Evolutionary conservation across 1,140 invertebrate genomes (phyloP), one percentile per base, ranked within the genome.

Genomic region (Cecropterus lyciades): DNA sequence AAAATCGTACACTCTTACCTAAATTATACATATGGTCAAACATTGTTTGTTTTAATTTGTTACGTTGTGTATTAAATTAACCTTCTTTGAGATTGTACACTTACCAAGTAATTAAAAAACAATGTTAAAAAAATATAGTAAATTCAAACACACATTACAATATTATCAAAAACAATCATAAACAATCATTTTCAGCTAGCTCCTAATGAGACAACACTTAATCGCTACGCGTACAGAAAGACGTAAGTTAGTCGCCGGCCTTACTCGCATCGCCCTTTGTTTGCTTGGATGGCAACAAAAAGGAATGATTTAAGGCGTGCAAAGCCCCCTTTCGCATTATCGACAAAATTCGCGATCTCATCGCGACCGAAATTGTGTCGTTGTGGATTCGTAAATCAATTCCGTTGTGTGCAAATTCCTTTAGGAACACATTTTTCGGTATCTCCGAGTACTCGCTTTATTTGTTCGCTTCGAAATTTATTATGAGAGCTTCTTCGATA

Each of bases 331-430:
- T 48, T 60, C 27, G 43, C 45, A 46, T 60, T 60, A 49, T 60
- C 57, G 57, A 48, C 57, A 60, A 43, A 60, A 60, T 49, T 62
- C 53, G 46, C 59, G 59, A 62, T 62, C 59, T 51, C 27, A 62
- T 51, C 45, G 59, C 11, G 17, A 40, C 59, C 45, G 15, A 62
- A 62, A 62, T 51, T 62, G 59, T 62, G 59, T 56, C 30, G 59
- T 51, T 62, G 46, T 51, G 45, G 46, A 49, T 62, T 24, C 42
- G 15, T 30, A 49, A 62, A 69, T 57, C 60, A 60, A 72, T 71
- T 73, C 52, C 55, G 60, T 55, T 64, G 46, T 72, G 55, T 60
- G 65, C 45, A 46, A 57, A 27, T 63, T 70, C 71, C 65, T 67
- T 57, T 43, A 43, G 33, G 57, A 48, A 20, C 33, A 42, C 57